These are phyloP conservation scores for Noctilio leporinus DNA, from an alignment of 2,113 vertebrate species.

Conservation along the genomic window DNA sequence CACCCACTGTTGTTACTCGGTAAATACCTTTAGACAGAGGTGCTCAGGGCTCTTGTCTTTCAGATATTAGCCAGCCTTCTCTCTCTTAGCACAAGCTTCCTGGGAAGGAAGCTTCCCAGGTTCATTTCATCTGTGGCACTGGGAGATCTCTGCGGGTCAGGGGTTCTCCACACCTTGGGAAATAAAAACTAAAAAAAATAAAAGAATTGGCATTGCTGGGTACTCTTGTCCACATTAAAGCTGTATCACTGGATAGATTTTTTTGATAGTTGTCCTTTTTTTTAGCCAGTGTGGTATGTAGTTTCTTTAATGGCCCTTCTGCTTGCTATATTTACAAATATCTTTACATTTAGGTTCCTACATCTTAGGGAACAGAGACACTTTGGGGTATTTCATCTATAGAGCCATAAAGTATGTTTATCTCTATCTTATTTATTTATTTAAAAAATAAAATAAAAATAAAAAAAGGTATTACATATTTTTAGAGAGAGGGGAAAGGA, in stretches of 20 bases:
- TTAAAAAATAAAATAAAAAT: too few relatives aligned
- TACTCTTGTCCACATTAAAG: neutral
- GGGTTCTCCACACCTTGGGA: too few relatives aligned
- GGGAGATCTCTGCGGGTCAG: too few relatives aligned
- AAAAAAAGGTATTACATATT: too few relatives aligned
- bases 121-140: too few relatives aligned
- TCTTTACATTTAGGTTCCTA: neutral
- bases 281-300: neutral
- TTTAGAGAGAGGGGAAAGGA: too few relatives aligned
- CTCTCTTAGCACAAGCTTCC: too few relatives aligned
- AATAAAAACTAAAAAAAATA: neutral
- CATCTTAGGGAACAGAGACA: neutral
- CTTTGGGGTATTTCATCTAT: neutral
- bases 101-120: too few relatives aligned
- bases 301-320: neutral
- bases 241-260: neutral
- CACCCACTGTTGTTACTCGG: too few relatives aligned
- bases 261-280: neutral
- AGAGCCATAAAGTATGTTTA: neutral
- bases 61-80: too few relatives aligned
- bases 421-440: neutral
- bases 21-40: too few relatives aligned
- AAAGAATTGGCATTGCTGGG: neutral
- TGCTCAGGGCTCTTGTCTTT: too few relatives aligned
- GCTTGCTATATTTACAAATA: neutral